Evolutionary conservation across 2,888 invertebrate genomes (phyloP).

Genomic region (Nycteola revayana): DNA sequence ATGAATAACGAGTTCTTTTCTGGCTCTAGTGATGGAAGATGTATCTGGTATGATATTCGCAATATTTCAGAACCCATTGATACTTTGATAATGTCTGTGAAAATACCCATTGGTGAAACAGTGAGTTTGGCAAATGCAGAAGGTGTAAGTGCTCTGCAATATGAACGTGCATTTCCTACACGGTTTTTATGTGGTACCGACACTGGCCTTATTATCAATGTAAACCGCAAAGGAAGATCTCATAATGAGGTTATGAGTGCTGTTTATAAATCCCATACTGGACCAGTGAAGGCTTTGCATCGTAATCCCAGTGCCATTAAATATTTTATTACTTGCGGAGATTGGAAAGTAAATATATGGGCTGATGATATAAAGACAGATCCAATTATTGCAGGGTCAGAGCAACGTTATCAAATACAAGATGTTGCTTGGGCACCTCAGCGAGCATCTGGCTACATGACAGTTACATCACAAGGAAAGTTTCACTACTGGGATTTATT

Average conservation of each 20-base stretch:
- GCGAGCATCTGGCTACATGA: slow-evolving; percentile 61
- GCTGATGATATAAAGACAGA: slow-evolving; percentile 83
- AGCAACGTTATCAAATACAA: slow-evolving; percentile 40
- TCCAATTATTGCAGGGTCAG: slow-evolving; percentile 48
- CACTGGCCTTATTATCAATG: slow-evolving; percentile 71
- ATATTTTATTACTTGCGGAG: slow-evolving; percentile 85
- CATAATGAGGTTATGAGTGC: slow-evolving; percentile 82
- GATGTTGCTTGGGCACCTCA: slow-evolving; percentile 55
- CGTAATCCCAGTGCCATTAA: slow-evolving; percentile 84
- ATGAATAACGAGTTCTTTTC: slow-evolving; percentile 83
- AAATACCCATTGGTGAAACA: slow-evolving; percentile 61
- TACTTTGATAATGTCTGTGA: slow-evolving; percentile 82
- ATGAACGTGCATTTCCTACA: slow-evolving; percentile 85
- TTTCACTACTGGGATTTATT: slow-evolving; percentile 91
- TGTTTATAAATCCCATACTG: slow-evolving; percentile 77
- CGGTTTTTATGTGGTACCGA: slow-evolving; percentile 64
- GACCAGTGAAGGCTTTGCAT: slow-evolving; percentile 83
- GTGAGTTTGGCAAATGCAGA: slow-evolving; percentile 74
- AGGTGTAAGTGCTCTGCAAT: slow-evolving; percentile 84
- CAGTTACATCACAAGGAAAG: slow-evolving; percentile 80
- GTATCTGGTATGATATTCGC: slow-evolving; percentile 86
- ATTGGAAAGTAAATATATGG: slow-evolving; percentile 85
- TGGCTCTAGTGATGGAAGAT: slow-evolving; percentile 82
- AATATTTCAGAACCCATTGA: slow-evolving; percentile 82
- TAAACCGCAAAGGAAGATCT: slow-evolving; percentile 85